Base-by-base conservation (phyloP, 64 coral and sea anemone genomes). In the Montipora foliosa region DNA sequence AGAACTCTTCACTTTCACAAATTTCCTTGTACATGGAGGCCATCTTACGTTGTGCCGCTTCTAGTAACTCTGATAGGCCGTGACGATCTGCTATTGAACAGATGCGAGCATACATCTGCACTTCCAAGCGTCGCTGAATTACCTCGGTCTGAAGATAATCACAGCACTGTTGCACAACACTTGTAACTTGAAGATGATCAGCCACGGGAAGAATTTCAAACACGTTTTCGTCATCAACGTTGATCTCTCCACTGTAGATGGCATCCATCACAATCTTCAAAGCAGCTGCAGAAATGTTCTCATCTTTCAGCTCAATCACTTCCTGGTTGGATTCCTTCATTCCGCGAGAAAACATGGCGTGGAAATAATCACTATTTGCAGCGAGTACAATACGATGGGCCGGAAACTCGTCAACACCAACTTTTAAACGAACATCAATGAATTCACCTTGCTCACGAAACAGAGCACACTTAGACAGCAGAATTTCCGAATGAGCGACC, bases 351-450 rank as follows among this genome's bases (percentile, higher is more conserved):
- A 96, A 96, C 94, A 96, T 96, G 6, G 90, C 94, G 52, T 77
- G 77, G 64, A 96, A 96, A 96, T 96, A 96, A 93, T 90, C 82
- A 21, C 90, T 93, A 78, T 87, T 78, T 21, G 94, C 94, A 75
- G 94, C 90, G 13, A 96, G 90, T 83, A 96, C 85, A 46, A 79
- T 85, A 5, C 90, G 90, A 78, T 96, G 94, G 82, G 72, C 90
- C 44, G 83, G 64, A 64, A 96, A 89, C 47, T 47, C 13, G 1
- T 92, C 77, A 6, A 89, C 49, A 25, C 84, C 79, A 79, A 89
- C 94, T 90, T 93, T 96, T 22, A 96, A 79, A 88, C 64, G 46
- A 5, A 96, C 90, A 89, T 96, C 94, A 89, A 90, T 89, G 53
- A 81, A 79, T 61, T 93, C 90, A 5, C 52, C 76, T 21, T 58